Evolutionary conservation across 2,113 vertebrate genomes (phyloP).

Genomic region (Sapajus apella): DNA sequence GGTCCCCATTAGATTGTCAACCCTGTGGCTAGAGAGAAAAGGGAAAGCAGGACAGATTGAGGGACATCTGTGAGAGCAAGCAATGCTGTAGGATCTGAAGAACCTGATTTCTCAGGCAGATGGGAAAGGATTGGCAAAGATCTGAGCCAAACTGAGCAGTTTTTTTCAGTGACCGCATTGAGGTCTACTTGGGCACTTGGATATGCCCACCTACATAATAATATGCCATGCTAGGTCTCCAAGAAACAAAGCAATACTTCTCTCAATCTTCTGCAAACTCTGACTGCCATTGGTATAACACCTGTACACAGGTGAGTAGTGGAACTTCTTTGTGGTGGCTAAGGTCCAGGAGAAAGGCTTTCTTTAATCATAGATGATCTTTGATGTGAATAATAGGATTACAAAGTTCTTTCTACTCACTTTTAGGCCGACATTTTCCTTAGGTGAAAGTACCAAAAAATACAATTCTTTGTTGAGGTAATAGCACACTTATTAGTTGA

Average conservation of each 20-base stretch:
- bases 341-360: background rate
- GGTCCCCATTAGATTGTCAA: background rate
- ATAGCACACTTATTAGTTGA: background rate
- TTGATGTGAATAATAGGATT: background rate
- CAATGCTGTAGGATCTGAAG: background rate
- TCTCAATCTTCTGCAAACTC: background rate
- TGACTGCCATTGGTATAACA: background rate
- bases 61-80: background rate
- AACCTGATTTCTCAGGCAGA: background rate
- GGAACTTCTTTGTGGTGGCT: background rate
- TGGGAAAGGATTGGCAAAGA: background rate
- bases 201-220: background rate
- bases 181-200: background rate
- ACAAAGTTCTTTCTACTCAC: background rate
- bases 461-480: background rate
- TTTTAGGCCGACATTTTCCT: background rate
- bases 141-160: background rate
- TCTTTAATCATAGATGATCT: slow-evolving; percentile 36
- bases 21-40: background rate
- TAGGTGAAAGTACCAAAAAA: slow-evolving; percentile 22
- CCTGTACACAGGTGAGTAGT: background rate
- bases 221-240: background rate
- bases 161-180: background rate
- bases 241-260: background rate
- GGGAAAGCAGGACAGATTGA: background rate